phyloP scores from a whole-genome alignment of 53 echinoderm and acorn worm species.

The Apostichopus leukothele region DNA sequence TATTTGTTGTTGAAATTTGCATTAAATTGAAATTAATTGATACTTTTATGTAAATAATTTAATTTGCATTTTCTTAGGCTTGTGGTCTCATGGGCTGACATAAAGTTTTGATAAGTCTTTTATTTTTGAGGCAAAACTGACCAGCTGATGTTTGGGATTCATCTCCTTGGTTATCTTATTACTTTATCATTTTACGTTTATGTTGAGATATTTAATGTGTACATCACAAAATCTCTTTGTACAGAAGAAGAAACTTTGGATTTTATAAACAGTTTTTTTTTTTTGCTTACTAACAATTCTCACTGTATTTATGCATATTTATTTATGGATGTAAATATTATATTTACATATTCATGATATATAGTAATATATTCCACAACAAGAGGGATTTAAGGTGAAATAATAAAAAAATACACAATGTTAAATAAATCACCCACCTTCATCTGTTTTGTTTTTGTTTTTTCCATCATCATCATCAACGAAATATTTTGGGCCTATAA shows the following conservation, averaged over 20 bases:
- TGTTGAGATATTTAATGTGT: too few relatives aligned
- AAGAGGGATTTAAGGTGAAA: neutral
- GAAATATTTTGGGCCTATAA: too few relatives aligned
- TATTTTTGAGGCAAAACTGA: too few relatives aligned
- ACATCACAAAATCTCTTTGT: neutral
- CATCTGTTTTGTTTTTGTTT: constrained; percentile 19
- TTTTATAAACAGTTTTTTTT: neutral
- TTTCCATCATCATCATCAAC: neutral
- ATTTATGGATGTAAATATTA: constrained; percentile 32
- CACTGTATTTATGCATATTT: constrained; percentile 10
- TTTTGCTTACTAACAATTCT: neutral
- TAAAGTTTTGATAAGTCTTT: too few relatives aligned
- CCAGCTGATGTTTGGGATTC: too few relatives aligned
- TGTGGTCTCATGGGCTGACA: too few relatives aligned
- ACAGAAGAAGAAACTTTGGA: neutral
- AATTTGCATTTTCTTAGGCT: too few relatives aligned
- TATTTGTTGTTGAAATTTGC: too few relatives aligned
- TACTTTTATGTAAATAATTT: too few relatives aligned
- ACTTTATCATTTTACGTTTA: too few relatives aligned
- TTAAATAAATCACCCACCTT: neutral
- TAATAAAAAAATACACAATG: constrained; percentile 13
- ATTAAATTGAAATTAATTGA: too few relatives aligned
- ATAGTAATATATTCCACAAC: constrained; percentile 14
- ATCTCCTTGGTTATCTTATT: too few relatives aligned
- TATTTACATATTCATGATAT: constrained; percentile 17